Base-by-base conservation (phyloP, 1,140 invertebrate genomes). In the Trypoxylus dichotomus region DNA sequence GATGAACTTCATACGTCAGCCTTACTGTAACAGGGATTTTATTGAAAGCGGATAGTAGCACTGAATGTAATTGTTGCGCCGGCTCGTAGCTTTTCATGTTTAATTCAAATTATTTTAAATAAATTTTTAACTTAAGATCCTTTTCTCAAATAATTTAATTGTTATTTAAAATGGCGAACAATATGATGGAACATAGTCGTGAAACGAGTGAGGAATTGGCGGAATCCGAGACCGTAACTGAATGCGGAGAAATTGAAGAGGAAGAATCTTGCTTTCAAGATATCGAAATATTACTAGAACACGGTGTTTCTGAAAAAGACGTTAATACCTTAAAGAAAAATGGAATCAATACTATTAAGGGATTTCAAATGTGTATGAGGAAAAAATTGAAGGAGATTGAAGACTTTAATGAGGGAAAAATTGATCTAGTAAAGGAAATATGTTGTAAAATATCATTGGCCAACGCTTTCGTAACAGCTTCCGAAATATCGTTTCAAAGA, bases 361-460 rank as follows among this genome's bases (percentile, higher is more conserved):
- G 94, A 7, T 88, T 95, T 72, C 92, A 94, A 83, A 96, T 96
- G 94, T 91, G 89, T 6, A 95, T 93, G 15, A 91, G 89, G 80
- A 94, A 93, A 83, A 93, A 91, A 84, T 84, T 95, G 29, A 90
- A 90, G 83, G 89, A 88, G 78, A 93, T 95, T 60, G 94, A 94
- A 89, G 94, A 93, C 19, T 91, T 95, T 81, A 94, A 93, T 41
- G 93, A 95, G 83, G 91, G 90, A 5, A 95, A 95, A 87, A 93
- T 95, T 78, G 93, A 94, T 79, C 94, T 95, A 88, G 94, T 96
- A 42, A 95, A 94, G 87, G 94, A 95, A 88, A 92, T 91, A 32
- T 89, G 90, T 85, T 83, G 87, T 82, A 90, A 94, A 89, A 83
- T 91, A 83, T 82, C 86, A 78, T 77, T 86, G 21, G 81, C 85